Evolutionary conservation across 2,888 invertebrate genomes (phyloP), one percentile per base, ranked within the genome.

Genomic region (Tetragonula carbonaria): DNA sequence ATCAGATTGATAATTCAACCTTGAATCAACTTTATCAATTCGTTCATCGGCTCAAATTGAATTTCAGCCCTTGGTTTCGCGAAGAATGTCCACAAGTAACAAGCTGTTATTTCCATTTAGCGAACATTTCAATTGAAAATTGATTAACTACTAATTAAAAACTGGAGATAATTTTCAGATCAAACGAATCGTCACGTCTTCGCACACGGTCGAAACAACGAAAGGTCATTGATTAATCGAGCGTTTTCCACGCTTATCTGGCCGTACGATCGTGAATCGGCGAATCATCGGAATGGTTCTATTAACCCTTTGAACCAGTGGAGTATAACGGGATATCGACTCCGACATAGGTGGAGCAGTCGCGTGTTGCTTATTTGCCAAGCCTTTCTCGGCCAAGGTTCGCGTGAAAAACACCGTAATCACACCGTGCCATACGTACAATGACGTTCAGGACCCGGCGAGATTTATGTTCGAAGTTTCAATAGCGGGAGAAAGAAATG

Each of bases 221-320:
- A 38, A 33, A 51, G 33, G 16, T 33, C 3, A 33, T 3, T 33
- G n/a, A 28, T 63, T 51, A 72, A 78, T 65, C 77, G 70, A 70
- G 66, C 53, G 62, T 66, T 72, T 71, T 3, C 66, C 53, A 38
- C 50, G 62, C 70, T 84, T 79, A 85, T 85, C 76, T n/a, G 13
- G 68, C 70, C 79, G 45, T 50, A 63, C 68, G 76, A 89, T 85
- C 81, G 45, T 4, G 68, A 78, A 87, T 83, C 83, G 78, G 75
- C 68, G 83, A 87, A 84, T 84, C 82, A 75, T 89, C 78, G 74
- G 70, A 79, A 84, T 70, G 84, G 66, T 74, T 89, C 86, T 87
- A 86, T 88, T 88, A 89, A 89, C 83, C 87, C 85, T 51, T 59
- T 84, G 81, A 89, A 85, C 75, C 77, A 67, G 51, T 78, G 62